Base-by-base conservation (phyloP, 2,888 invertebrate species). In the Lepidonotus clava region DNA sequence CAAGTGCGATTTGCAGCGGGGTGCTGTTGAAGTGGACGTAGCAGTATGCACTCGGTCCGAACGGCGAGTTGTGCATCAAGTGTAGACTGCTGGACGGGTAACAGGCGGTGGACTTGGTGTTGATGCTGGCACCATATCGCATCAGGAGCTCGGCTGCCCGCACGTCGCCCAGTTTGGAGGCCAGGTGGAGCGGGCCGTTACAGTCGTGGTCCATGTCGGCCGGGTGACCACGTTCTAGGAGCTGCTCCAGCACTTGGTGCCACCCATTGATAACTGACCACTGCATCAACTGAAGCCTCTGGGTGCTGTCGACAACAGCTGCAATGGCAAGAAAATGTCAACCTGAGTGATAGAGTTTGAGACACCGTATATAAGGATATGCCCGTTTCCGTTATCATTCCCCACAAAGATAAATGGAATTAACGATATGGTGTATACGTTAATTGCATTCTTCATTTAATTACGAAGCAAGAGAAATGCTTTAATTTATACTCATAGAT, bases 131-230 rank as follows among this genome's bases (percentile, higher is more conserved):
- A 40, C 84, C 84, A 66, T 84, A 66, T 24, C 36, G 56, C 36
- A 84, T 24, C 21, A 84, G 67, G 6, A 66, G n/a, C 41, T 56
- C 21, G 2, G 56, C 84, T 34, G 56, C 40, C 11, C 61, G 56
- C 14, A 53, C 56, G 24, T 84, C 56, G 18, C 84, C 84, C 34
- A 84, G 56, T 38, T 84, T 84, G 40, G 61, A 84, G 32, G 84
- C 84, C 2, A 84, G 84, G 56, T 84, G 84, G 8, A 84, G 67
- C 21, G 84, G 84, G n/a, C 56, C 56, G 36, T 84, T 84, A 56
- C 84, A 56, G 67, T 67, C 32, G 67, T 24, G 36, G 24, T 84
- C 56, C 36, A 67, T 84, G 67, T 84, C 41, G 18, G 53, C 40
- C 24, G 56, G 41, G 28, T 84, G 56, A n/a, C 61, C 84, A 40